These are phyloP conservation scores for Melanotus villosus DNA, from an alignment of 2,888 invertebrate species.

Conservation along the genomic window DNA sequence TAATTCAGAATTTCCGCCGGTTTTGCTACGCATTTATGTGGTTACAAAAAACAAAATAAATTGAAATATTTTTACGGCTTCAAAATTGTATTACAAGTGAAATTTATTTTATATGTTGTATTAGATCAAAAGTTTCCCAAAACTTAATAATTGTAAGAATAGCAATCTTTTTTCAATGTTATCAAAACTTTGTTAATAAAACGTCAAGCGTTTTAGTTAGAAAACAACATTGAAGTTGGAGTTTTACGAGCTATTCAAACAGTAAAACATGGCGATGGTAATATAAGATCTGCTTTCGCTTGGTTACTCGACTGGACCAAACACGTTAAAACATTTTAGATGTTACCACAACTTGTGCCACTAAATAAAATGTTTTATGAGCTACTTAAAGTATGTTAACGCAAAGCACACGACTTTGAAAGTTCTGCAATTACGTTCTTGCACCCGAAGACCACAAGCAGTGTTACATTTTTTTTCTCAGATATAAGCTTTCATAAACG, in stretches of 20 bases:
- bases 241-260: slow-evolving; percentile 1
- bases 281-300: slow-evolving; percentile 21
- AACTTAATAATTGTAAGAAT: no score
- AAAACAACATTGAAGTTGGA: not conserved
- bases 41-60: no score
- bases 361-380: slow-evolving; percentile 23
- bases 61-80: no score
- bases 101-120: no score
- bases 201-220: not conserved
- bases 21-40: no score
- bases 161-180: no score
- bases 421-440: slow-evolving; percentile 28
- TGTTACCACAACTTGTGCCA: slow-evolving; percentile 33
- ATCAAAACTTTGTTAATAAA: no score
- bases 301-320: slow-evolving; percentile 5
- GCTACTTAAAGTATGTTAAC: slow-evolving; percentile 22
- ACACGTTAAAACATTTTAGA: slow-evolving; percentile 4
- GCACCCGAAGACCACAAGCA: slow-evolving; percentile 10
- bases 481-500: slow-evolving; percentile 20
- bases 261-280: not conserved
- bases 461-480: slow-evolving; percentile 4
- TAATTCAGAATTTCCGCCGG: no score
- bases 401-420: slow-evolving; percentile 22
- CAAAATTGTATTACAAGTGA: no score
- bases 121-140: no score